phyloP scores from a whole-genome alignment of 2,888 invertebrate species.

The Idaea dimidiata region DNA sequence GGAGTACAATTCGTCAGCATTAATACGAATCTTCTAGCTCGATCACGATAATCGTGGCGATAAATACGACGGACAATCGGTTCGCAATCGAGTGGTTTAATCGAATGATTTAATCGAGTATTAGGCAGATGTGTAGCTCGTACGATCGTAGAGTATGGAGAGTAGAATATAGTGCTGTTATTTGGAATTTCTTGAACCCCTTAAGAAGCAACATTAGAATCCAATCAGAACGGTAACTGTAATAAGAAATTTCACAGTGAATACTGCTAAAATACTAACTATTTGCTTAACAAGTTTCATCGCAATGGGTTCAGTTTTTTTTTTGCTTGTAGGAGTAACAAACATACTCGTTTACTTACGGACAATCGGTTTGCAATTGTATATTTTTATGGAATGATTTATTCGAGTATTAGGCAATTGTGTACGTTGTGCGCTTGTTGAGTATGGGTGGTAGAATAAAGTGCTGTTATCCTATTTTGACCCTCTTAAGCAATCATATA shows the following conservation, averaged over 20 bases:
- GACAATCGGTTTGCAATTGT: constrained; percentile 46
- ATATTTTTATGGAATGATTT: constrained; percentile 54
- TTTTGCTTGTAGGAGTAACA: too few relatives aligned
- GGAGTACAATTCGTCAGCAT: constrained; percentile 55
- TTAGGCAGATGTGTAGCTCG: constrained; percentile 30
- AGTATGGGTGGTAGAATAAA: constrained; percentile 13
- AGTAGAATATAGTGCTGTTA: background rate
- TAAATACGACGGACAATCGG: constrained; percentile 55
- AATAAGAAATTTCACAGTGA: too few relatives aligned
- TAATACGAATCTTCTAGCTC: constrained; percentile 60
- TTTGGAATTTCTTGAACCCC: background rate
- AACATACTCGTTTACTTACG: too few relatives aligned
- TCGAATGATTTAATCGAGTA: constrained; percentile 48
- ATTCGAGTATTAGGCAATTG: constrained; percentile 37
- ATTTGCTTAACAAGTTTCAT: too few relatives aligned
- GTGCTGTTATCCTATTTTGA: background rate
- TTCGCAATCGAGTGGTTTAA: constrained; percentile 50
- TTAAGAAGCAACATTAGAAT: too few relatives aligned
- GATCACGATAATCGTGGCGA: constrained; percentile 60
- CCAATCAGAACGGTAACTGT: too few relatives aligned
- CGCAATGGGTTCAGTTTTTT: too few relatives aligned
- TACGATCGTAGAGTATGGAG: constrained; percentile 27
- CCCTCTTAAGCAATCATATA: too few relatives aligned
- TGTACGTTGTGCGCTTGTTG: constrained; percentile 28
- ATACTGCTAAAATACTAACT: too few relatives aligned